Percentiles rank a stretch among this genome's conserved stretches.
phyloP scores from a whole-genome alignment of 1,140 invertebrate species.

The Trichogramma pretiosum region DNA sequence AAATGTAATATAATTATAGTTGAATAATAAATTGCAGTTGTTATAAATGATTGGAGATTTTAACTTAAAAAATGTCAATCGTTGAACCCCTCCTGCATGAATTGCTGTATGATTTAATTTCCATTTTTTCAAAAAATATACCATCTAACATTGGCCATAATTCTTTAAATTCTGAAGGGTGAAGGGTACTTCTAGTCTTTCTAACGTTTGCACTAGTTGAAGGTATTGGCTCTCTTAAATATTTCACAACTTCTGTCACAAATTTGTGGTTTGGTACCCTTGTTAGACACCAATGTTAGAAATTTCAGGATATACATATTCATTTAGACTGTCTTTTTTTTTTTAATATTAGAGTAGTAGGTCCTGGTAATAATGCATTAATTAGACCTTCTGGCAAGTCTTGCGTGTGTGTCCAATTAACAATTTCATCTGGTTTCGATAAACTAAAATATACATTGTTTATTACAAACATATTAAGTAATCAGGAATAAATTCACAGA shows the following conservation, averaged over 20 bases:
- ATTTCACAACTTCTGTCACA: constrained; percentile 59
- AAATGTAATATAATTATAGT: too few relatives aligned
- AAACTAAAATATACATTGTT: too few relatives aligned
- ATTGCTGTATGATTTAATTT: too few relatives aligned
- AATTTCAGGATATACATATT: constrained; percentile 68
- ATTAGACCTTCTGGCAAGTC: constrained; percentile 64
- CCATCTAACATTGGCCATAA: constrained; percentile 72
- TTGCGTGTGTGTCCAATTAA: constrained; percentile 69
- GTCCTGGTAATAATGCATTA: constrained; percentile 73
- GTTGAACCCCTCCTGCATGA: too few relatives aligned
- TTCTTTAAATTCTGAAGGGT: constrained; percentile 69
- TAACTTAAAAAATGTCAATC: too few relatives aligned
- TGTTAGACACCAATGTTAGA: constrained; percentile 81
- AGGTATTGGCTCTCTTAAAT: constrained; percentile 70
- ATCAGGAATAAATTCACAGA: too few relatives aligned
- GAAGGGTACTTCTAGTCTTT: constrained; percentile 64
- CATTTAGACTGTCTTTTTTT: constrained; percentile 61
- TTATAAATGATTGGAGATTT: too few relatives aligned
- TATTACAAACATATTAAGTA: too few relatives aligned
- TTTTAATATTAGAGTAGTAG: constrained; percentile 85
- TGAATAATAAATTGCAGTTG: too few relatives aligned
- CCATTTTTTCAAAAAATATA: constrained; percentile 79
- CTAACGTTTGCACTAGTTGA: constrained; percentile 92
- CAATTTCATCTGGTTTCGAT: too few relatives aligned
- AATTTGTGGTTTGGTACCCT: constrained; percentile 78